A percentile compares a stretch with the other conserved stretches of the same genome.
Evolutionary conservation across 2,113 vertebrate genomes (phyloP).

Genomic region (Laterallus jamaicensis): DNA sequence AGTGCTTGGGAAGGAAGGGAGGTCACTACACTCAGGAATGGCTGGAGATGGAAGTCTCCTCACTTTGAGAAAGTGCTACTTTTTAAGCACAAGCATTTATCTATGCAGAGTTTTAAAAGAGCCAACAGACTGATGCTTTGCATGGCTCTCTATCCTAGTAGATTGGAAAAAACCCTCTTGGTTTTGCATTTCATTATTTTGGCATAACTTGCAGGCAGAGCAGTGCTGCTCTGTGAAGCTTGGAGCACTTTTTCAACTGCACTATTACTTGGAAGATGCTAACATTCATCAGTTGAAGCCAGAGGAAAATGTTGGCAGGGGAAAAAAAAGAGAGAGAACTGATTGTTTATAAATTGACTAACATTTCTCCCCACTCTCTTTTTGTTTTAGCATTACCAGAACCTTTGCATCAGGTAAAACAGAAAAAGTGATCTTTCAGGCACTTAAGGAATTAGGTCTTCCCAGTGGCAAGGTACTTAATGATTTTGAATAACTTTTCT

Average conservation of each 20-base stretch:
- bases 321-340: not conserved
- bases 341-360: conserved; percentile 27
- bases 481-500: not conserved
- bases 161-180: not conserved
- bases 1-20: not conserved
- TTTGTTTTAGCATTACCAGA: conserved; percentile 87
- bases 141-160: not conserved
- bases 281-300: not conserved
- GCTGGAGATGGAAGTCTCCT: fast-evolving
- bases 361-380: not conserved
- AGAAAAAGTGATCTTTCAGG: conserved; percentile 99
- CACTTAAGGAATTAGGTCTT: conserved; percentile 95
- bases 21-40: not conserved
- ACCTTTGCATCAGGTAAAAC: conserved; percentile 99
- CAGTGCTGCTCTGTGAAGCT: not conserved
- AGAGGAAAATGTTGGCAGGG: not conserved
- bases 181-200: not conserved
- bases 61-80: not conserved
- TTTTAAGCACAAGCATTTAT: not conserved
- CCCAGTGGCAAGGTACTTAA: conserved; percentile 95
- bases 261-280: not conserved
- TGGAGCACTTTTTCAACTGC: not conserved
- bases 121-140: not conserved
- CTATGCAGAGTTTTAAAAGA: not conserved
- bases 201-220: not conserved